Evolutionary conservation across 2,797 vertebrate species (phyloP).

Genomic region (Argentina silus): DNA sequence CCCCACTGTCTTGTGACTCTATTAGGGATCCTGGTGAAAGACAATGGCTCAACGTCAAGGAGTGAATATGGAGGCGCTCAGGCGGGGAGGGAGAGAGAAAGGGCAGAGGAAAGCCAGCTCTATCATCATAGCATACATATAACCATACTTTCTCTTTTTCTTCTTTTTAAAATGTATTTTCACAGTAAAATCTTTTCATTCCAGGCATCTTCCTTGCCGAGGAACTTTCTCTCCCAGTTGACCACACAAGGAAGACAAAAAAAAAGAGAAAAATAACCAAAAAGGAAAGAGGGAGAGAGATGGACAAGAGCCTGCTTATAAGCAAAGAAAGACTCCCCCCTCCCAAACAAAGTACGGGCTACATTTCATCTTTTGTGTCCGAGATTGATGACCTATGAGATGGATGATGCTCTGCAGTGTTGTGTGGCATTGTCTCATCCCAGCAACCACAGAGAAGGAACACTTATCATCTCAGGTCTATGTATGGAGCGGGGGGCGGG

Average conservation of each 20-base stretch:
- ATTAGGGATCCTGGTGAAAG: conserved; percentile 26
- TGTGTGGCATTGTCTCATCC: conserved; percentile 80
- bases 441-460: conserved; percentile 69
- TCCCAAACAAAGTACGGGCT: conserved; percentile 61
- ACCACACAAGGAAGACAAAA: conserved; percentile 31
- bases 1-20: background rate
- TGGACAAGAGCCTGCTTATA: conserved; percentile 50
- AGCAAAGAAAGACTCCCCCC: conserved; percentile 55
- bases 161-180: too few species aligned
- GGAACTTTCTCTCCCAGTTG: conserved; percentile 37
- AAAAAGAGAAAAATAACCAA: conserved; percentile 44
- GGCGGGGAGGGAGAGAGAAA: conserved; percentile 28
- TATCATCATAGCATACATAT: background rate
- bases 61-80: conserved; percentile 47
- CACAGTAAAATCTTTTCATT: conserved; percentile 2
- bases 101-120: conserved; percentile 2
- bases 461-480: conserved; percentile 81
- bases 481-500: conserved; percentile 73
- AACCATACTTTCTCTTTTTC: background rate
- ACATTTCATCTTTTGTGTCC: conserved; percentile 82
- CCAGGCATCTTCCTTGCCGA: conserved; percentile 2
- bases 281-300: conserved; percentile 48
- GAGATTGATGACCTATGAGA: conserved; percentile 81
- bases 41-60: conserved; percentile 28
- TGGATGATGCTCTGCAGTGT: conserved; percentile 82